Base-by-base conservation (phyloP, 2,113 vertebrate genomes). In the Galbula dea region DNA sequence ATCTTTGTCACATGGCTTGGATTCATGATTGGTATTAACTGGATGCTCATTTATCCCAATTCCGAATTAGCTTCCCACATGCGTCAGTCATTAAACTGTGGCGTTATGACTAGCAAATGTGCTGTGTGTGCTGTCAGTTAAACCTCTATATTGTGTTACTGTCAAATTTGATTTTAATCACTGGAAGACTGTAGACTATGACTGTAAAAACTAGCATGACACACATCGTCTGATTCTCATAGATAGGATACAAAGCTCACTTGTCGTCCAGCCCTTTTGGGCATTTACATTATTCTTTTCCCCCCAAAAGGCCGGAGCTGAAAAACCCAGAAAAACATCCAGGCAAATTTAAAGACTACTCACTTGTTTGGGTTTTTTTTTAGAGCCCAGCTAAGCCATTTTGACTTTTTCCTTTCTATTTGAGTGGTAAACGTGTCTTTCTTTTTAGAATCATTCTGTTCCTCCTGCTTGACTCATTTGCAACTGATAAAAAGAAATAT, bases 151-250 rank as follows among this genome's bases (percentile, higher is more conserved):
- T 96, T 95, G 95, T 92, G 78, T 76, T 93, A 76, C 96, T 96
- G 91, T 96, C 96, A 95, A 49, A 93, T 90, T 86, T 58, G 69
- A 95, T 98, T 94, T 90, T 90, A 88, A 86, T 98, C 97, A 96
- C 62, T 90, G 87, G 65, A 75, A 89, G 96, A 90, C 95, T 97
- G 89, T 94, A 97, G 97, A 97, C 96, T 97, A 61, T 91, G 94
- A 96, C 96, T 98, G 94, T 97, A 97, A 96, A 97, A 97, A 97
- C 97, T 97, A 90, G 80, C 94, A 94, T 96, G 95, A 96, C 94
- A 96, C 94, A 94, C 95, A 96, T 86, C 41, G 73, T 96, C 95
- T 97, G 97, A 96, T 96, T 97, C 95, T 97, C 96, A 97, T 55
- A 96, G 95, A 97, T 86, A 96, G 95, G 81, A 91, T 74, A 96